Conservation (phyloP, 2,797 vertebrate species). For the Erethizon dorsatum region DNA sequence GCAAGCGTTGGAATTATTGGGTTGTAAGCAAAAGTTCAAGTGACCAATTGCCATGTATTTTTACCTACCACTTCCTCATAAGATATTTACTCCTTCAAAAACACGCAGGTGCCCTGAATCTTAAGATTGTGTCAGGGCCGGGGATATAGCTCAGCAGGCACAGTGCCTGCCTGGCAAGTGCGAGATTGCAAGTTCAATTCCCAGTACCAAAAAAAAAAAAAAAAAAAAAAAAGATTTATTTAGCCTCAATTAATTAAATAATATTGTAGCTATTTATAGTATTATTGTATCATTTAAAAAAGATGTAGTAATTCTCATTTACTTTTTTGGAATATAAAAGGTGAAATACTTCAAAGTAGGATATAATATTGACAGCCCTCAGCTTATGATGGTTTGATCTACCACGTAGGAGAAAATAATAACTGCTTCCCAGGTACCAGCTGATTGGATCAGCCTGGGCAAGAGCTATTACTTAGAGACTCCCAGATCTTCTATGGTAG, state of each 20-base stretch:
- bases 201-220: too few species aligned
- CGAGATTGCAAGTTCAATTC: too few species aligned
- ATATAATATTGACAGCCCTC: background rate
- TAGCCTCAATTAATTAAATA: constrained; percentile 16
- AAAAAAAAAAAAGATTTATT: background rate
- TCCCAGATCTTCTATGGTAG: background rate
- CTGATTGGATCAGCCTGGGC: background rate
- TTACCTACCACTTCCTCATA: background rate
- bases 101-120: background rate
- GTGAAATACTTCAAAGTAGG: background rate
- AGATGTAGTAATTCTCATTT: background rate
- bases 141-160: too few species aligned
- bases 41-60: background rate
- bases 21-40: constrained; percentile 22
- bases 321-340: background rate
- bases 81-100: background rate
- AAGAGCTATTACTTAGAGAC: background rate
- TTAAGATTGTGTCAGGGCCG: background rate
- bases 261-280: background rate
- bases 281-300: background rate
- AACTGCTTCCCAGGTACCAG: background rate
- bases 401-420: background rate
- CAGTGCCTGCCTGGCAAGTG: too few species aligned
- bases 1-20: background rate
- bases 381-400: background rate